Percentiles rank a stretch among this genome's conserved stretches.
phyloP scores from a whole-genome alignment of 2,797 vertebrate genomes.

The Lepus oiostolus region DNA sequence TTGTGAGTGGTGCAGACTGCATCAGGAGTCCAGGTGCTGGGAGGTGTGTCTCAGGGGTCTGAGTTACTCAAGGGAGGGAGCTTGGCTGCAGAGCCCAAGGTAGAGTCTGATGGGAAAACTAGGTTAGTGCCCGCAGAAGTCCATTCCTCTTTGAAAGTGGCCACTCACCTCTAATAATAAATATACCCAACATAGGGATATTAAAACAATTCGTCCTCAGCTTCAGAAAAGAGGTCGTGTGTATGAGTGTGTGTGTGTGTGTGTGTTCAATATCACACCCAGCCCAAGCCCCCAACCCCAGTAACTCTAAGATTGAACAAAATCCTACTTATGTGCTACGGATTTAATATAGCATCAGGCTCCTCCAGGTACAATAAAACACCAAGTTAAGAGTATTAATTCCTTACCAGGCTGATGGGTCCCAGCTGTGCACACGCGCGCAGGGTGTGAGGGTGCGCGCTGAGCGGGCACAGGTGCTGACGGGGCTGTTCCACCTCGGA shows the following conservation, averaged over 20 bases:
- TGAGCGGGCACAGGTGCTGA: slow-evolving; percentile 89
- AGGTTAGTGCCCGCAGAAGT: slow-evolving; percentile 84
- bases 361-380: slow-evolving; percentile 92
- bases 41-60: neutral
- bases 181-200: slow-evolving; percentile 91
- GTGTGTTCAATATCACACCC: slow-evolving; percentile 65
- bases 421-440: slow-evolving; percentile 88
- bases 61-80: neutral
- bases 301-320: slow-evolving; percentile 85
- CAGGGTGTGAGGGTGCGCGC: slow-evolving; percentile 76
- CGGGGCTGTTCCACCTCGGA: slow-evolving; percentile 83
- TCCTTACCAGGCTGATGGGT: slow-evolving; percentile 89
- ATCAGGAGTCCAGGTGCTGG: neutral
- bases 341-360: slow-evolving; percentile 90
- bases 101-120: slow-evolving; percentile 81
- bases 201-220: slow-evolving; percentile 92
- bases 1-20: neutral
- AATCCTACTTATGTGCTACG: slow-evolving; percentile 87
- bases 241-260: neutral
- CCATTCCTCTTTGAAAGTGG: slow-evolving; percentile 86
- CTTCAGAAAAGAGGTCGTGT: slow-evolving; percentile 83
- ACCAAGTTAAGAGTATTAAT: slow-evolving; percentile 91
- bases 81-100: slow-evolving; percentile 35
- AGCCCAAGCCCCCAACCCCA: slow-evolving; percentile 76
- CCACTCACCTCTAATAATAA: slow-evolving; percentile 89